Base-by-base conservation (phyloP, 2,797 vertebrate species). In the Taenioides sp. region DNA sequence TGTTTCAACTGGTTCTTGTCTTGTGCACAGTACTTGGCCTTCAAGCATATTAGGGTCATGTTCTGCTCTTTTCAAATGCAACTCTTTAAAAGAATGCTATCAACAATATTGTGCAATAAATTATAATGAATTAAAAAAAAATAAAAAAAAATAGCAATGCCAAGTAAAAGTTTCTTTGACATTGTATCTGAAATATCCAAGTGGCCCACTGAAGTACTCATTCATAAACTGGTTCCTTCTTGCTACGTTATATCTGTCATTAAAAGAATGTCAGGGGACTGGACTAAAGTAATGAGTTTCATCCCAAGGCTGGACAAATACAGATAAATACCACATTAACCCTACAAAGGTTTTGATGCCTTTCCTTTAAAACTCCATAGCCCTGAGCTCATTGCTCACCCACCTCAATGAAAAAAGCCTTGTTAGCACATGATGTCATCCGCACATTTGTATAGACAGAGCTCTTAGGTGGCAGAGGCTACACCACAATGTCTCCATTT, bases 251-350 rank as follows among this genome's bases (percentile, higher is more conserved):
- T 57, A 12, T 57, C 22, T 22, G n/a, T 23, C 27, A 4, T 57
- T 34, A 9, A 31, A 18, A n/a, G 17, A 18, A 28, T 16, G 25
- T 34, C 59, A 87, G 86, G 80, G 84, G 86, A 82, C 82, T 84
- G 83, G 74, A 62, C 72, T 47, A 3, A 67, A 58, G 72, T 91
- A 91, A 92, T 90, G 88, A 92, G 89, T 70, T 73, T 84, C 73
- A 28, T 84, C 80, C 85, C 89, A 80, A 88, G 87, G 85, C 85
- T 87, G 85, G 88, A 91, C 87, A 88, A 90, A 92, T 85, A 88
- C 18, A 67, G 65, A 82, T 76, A 86, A 86, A 89, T 92, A 93
- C 83, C 90, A 90, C 87, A 89, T 90, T 50, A 72, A 59, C 65
- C 55, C 69, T 55, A 80, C 71, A 89, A 81, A 84, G 80, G 83